Evolutionary conservation across 1,140 invertebrate genomes (phyloP), one percentile per base, ranked within the genome.

Genomic region (Formica exsecta): DNA sequence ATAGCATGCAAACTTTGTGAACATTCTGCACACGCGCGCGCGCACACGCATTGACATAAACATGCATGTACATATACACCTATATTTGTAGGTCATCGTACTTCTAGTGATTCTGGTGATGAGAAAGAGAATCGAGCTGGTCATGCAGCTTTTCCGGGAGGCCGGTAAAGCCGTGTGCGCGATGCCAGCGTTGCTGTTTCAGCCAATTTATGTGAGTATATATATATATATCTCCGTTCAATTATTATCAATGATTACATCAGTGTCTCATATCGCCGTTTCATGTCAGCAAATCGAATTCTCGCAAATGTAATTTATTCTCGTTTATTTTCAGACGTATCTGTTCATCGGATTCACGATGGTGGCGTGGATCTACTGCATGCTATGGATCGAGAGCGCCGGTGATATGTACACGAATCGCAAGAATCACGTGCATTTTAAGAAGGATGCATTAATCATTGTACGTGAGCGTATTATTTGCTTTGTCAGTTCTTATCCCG

Each of bases 171-270:
- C 97, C 9, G 94, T 98, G 13, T 94, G 94, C 29, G 93, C 96
- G 5, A 97, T 98, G 96, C 97, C 98, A 3, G 92, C 96, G 4
- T 93, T 98, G n/a, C 94, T 98, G 22, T 90, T 98, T n/a, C 97
- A 98, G 94, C 97, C 98, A 13, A 81, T 98, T 76, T 96, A 97
- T 93, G 97, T 97, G 95, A 95, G 95, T 92, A 85, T 77, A 85
- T 89, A 84, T 79, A 84, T 89, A 29, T 29, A 29, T 29, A 84
- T 89, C 65, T 61, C 48, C 11, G 74, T 36, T 62, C 44, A 36
- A 57, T 66, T 74, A 51, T 48, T 51, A 51, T 51, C 48, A 4
- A 51, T 51, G 48, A 51, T 51, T 51, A 51, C 48, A 51, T 51
- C 16, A 51, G 48, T 51, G 48, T 51, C 48, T 74, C 25, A 22